Percentiles rank a stretch among this genome's conserved stretches.
Conservation (phyloP, 2,113 vertebrate species). For the Oryzias melastigma region DNA sequence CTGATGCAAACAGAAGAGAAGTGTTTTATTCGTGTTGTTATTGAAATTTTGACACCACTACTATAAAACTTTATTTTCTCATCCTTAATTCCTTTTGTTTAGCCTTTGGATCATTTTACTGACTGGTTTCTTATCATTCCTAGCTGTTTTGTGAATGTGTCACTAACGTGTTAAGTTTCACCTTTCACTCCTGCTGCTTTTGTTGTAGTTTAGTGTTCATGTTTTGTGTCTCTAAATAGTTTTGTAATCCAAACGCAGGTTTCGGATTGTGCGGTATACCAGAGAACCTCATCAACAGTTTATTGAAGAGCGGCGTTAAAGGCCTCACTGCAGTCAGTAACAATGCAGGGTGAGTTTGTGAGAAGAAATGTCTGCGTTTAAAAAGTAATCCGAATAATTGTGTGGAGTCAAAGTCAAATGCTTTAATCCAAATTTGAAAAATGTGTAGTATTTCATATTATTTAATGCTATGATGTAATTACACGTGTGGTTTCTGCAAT, state of each 20-base stretch:
- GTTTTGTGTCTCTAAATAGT: not conserved
- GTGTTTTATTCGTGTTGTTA: too few relatives aligned
- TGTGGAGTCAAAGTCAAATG: too few relatives aligned
- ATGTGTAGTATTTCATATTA: too few relatives aligned
- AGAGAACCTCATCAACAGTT: constrained; percentile 93
- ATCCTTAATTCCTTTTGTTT: not conserved
- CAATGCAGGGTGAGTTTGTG: constrained; percentile 90
- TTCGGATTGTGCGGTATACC: constrained; percentile 98
- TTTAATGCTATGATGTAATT: too few relatives aligned
- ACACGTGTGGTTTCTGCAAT: too few relatives aligned
- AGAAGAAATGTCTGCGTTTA: not conserved
- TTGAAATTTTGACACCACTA: not conserved
- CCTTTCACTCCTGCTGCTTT: not conserved
- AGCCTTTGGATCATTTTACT: constrained; percentile 2
- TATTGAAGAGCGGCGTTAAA: constrained; percentile 90
- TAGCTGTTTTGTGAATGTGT: not conserved
- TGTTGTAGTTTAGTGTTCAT: not conserved
- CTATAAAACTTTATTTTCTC: not conserved
- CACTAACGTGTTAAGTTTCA: not conserved
- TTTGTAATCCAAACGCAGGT: constrained; percentile 67
- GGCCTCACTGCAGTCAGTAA: constrained; percentile 94
- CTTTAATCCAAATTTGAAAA: too few relatives aligned
- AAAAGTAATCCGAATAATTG: too few relatives aligned
- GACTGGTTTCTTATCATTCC: not conserved
- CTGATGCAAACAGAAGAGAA: not conserved